Evolutionary conservation across 2,888 invertebrate genomes (phyloP), one percentile per base, ranked within the genome.

Genomic region (Sthenelais limicola): DNA sequence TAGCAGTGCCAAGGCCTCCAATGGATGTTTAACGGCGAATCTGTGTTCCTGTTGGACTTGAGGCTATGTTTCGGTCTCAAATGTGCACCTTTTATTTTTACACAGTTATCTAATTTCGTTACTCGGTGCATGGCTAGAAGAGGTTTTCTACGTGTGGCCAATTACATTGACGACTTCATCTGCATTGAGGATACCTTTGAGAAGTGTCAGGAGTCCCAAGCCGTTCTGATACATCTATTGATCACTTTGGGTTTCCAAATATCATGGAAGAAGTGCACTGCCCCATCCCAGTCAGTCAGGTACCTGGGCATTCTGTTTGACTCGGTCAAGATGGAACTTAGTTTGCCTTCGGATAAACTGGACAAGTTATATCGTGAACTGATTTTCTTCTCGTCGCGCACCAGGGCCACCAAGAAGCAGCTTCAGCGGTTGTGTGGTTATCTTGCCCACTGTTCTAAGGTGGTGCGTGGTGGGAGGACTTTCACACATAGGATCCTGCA

Each of bases 41-140:
- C 2, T n/a, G 3, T 3, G 3, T 52, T 3, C 2, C 30, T 5
- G 4, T 2, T 3, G 2, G n/a, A n/a, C 26, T 4, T 24, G 21
- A 28, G 52, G 7, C 15, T 52, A 3, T n/a, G n/a, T 52, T 52
- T 52, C 30, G 52, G 52, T 3, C 30, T 52, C 12, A 52, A 21
- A 15, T 52, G 52, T 12, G 52, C 52, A 3, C 52, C 52, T 2
- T 52, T 24, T n/a, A 52, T 52, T 5, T 52, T 52, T 52, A 24
- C 52, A 24, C 52, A 52, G 30, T 15, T 52, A 4, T 52, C 24
- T 5, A 12, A 52, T 12, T 52, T 5, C 30, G 52, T 52, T 4
- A 30, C 30, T 21, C 24, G 21, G 15, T 52, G 52, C 21, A 30
- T 21, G 12, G 3, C 2, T 24, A 3, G 12, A 26, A 3, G 15